Conservation (phyloP, 2,113 vertebrate genomes). For the Apodemus sylvaticus region DNA sequence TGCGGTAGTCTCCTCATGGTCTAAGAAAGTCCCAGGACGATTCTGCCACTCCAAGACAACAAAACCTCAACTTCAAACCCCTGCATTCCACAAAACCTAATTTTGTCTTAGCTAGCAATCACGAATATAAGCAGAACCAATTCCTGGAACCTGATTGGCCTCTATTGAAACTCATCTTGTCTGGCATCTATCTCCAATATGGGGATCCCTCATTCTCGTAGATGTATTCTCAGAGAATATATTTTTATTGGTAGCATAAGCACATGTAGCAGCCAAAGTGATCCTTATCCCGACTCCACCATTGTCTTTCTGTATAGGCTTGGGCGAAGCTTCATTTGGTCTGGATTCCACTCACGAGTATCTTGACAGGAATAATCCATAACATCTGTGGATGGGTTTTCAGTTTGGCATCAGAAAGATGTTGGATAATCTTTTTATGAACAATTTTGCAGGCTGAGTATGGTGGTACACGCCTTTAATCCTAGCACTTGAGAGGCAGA, state of each 20-base stretch:
- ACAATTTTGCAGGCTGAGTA: not conserved
- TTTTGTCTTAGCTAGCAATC: not conserved
- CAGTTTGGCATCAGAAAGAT: not conserved
- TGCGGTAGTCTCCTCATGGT: not conserved
- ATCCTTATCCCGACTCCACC: not conserved
- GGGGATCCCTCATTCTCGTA: not conserved
- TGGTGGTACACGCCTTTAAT: not conserved
- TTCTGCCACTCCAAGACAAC: not conserved
- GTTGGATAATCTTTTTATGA: not conserved
- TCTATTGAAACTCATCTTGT: not conserved
- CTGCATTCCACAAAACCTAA: not conserved
- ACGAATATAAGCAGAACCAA: not conserved
- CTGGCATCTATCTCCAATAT: conserved; percentile 34
- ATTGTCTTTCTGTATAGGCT: not conserved
- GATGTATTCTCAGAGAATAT: not conserved
- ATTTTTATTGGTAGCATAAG: not conserved
- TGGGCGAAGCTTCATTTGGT: not conserved
- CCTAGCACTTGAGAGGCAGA: not conserved
- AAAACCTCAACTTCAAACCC: not conserved
- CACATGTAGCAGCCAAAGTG: not conserved
- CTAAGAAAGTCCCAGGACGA: not conserved
- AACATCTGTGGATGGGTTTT: not conserved
- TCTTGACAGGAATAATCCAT: not conserved
- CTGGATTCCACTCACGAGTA: not conserved
- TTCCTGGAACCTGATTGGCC: not conserved